Evolutionary conservation across 2,797 vertebrate genomes (phyloP), one percentile per base, ranked within the genome.

Genomic region (Scolopax bukidnonensis): DNA sequence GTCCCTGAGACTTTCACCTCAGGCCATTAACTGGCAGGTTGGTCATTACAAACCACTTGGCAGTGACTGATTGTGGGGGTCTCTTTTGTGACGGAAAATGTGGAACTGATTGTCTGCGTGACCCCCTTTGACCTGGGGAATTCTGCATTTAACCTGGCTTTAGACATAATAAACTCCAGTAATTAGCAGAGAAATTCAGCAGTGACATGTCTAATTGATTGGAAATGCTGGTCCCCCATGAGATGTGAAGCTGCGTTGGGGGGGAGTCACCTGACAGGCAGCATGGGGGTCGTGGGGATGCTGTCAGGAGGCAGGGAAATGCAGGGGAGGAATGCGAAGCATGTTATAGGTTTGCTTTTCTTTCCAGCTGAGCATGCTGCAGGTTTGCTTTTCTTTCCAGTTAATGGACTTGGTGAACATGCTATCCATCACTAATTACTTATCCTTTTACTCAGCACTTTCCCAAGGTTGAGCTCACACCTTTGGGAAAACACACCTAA

Each of bases 121-220:
- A 94, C 40, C 90, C 94, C 53, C n/a, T 94, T 95, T 98, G 97
- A 98, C 97, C 98, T 87, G 69, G 12, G 91, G 93, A 98, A 97
- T 98, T 97, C 95, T 92, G 92, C 96, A 10, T 97, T 98, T 96
- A 97, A 97, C 97, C 96, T 97, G 95, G 97, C 96, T 95, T 97
- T 94, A 95, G 97, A 93, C 96, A 96, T 96, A 97, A 98, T 97
- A 97, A 98, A 98, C 97, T 93, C 96, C 63, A 95, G 87, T 93
- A 96, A 97, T 97, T 96, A 98, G 94, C 91, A 88, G 89, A 94
- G 96, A 89, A 89, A 89, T 93, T 84, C 65, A 38, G 90, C 4
- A 2, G 84, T 94, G 95, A 97, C 80, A 68, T 27, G 11, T 80
- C 81, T 94, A 97, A 97, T 97, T 96, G 96, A 97, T 97, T 96